Percentiles rank a stretch among this genome's conserved stretches.
These are phyloP conservation scores for Saimiri boliviensis DNA, from an alignment of 2,113 vertebrate genomes.

Conservation along the genomic window DNA sequence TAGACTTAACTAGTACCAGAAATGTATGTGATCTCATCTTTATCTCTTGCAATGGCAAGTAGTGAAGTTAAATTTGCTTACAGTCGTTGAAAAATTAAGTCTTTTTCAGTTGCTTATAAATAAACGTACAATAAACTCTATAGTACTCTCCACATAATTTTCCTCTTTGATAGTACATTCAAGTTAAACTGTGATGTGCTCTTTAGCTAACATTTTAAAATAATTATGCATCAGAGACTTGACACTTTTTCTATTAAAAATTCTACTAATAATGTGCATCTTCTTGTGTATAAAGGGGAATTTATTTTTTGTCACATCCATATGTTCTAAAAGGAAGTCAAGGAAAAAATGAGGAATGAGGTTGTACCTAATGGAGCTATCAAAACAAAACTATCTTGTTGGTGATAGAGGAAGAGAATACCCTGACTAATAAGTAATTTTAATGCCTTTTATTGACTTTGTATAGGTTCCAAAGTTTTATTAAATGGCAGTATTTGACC, in stretches of 20 bases:
- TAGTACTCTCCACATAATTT: background rate
- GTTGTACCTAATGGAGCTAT: conserved; percentile 51
- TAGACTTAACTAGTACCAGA: background rate
- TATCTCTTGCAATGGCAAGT: background rate
- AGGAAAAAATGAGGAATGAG: background rate
- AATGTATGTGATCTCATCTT: background rate
- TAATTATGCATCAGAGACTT: background rate
- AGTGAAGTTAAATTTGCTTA: background rate
- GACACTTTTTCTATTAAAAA: background rate
- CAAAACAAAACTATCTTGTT: conserved; percentile 30
- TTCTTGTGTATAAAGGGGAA: background rate
- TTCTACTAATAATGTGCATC: background rate
- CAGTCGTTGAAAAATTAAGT: background rate
- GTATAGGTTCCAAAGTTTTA: conserved; percentile 53
- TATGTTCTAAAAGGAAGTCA: background rate
- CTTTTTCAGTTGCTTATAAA: background rate
- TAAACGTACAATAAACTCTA: background rate
- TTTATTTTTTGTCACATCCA: background rate
- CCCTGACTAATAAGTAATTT: conserved; percentile 67
- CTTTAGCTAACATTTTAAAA: conserved; percentile 2
- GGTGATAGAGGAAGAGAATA: conserved; percentile 19
- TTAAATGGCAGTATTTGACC: conserved; percentile 58
- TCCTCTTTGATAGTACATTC: background rate
- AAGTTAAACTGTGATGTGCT: background rate
- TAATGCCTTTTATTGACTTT: conserved; percentile 65